Base-by-base conservation (phyloP, 2,888 invertebrate species). In the Erpobdella octoculata region DNA sequence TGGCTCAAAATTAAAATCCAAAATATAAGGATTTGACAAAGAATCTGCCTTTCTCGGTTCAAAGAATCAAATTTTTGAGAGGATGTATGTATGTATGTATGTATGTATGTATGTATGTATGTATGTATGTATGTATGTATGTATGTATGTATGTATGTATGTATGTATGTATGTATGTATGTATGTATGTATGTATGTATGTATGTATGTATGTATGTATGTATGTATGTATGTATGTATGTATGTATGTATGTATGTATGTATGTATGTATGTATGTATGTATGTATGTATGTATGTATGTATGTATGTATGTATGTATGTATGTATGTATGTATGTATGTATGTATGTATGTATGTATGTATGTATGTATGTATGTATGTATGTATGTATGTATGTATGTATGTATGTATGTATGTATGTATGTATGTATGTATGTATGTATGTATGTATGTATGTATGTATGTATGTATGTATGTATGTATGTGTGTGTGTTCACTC, bases 381-480 rank as follows among this genome's bases (percentile, higher is more conserved):
- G 68, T 68, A 48, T 68, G 68, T 68, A 48, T 48, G 68, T 68
- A 48, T 68, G 68, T 68, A 48, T 48, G 66, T 68, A 48, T 68
- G 68, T 68, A 48, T 68, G 68, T 68, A 48, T 68, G 68, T 68
- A 48, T 59, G 68, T 68, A 48, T 68, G 68, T 48, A 68, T 68
- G 68, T 68, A 48, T 68, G 68, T 41, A 48, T 48, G 68, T 41
- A 41, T 68, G 53, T 68, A 48, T 68, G 68, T 68, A 48, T 68
- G 68, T 68, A 36, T 68, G 68, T 68, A 21, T 68, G 68, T 59
- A 25, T 59, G 68, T 53, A 21, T 53, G 31, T 68, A 25, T 68
- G 68, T 53, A 58, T 59, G 68, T 68, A 1, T 53, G 68, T 59
- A 25, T 68, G 68, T 68, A 58, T 68, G 68, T 68, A 25, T 68